Base-by-base conservation (phyloP, 1,140 invertebrate genomes). In the Danaus plexippus region DNA sequence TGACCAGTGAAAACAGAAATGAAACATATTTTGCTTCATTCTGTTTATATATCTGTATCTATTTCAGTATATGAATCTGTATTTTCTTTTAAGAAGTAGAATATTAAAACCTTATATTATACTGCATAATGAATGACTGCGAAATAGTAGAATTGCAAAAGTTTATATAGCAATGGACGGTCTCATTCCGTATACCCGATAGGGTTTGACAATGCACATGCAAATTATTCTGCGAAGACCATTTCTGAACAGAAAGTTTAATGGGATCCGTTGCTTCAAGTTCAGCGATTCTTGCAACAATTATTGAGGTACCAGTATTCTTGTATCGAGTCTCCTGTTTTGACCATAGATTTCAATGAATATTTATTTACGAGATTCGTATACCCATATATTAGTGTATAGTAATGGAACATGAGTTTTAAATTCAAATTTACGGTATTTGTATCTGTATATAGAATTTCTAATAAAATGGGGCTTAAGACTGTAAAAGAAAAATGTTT, bases 171-270 rank as follows among this genome's bases (percentile, higher is more conserved):
- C 67, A 71, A 66, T 72, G 77, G 68, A 71, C 73, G 69, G 75
- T 64, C 75, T 73, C 74, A 71, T 77, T 81, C 63, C 70, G 59
- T 79, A 77, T 57, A 67, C 77, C 80, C 73, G 80, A 84, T 86
- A 81, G 77, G 73, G 75, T 80, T 78, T 81, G 80, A 84, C 80
- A 82, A 84, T 82, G 77, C 75, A 80, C 72, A 86, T 86, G 82
- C 76, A 84, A 80, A 85, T 85, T 80, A 80, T 76, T 71, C 69
- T 69, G 73, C 73, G 74, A 75, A 74, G 74, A 73, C 73, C 81
- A 75, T 78, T 78, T 75, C 72, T 73, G 71, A 65, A 67, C 73
- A 69, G 69, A 79, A 85, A 83, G 74, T 83, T 83, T 81, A 83
- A 85, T 82, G 67, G 79, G 68, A 73, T 75, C 63, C 68, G 64